Base-by-base conservation (phyloP, 2,797 vertebrate species). In the Columba guinea region DNA sequence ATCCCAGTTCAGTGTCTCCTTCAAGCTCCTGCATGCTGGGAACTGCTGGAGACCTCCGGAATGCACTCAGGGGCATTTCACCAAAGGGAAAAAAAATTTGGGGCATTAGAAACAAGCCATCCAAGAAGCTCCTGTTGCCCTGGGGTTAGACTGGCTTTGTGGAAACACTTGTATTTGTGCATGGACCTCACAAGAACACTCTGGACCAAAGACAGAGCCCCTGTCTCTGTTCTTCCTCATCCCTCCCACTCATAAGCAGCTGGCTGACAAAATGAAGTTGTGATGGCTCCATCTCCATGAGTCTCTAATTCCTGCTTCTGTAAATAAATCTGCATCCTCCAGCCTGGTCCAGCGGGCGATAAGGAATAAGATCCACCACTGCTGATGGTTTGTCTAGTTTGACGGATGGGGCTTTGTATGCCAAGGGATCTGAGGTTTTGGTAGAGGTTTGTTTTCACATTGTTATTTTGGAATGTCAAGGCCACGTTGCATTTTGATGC, bases 241-340 rank as follows among this genome's bases (percentile, higher is more conserved):
- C 30, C 19, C 2, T 51, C 58, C 28, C 60, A 32, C 62, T 58
- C 4, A 0, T 41, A 13, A 32, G 21, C 7, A 78, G 22, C 58
- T 77, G 73, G 35, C 7, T 15, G 39, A 52, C 14, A 73, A 91
- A 76, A 73, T 3, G 22, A 76, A 58, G 13, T 16, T 44, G 21
- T 20, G 6, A 17, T 8, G 22, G 21, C 59, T 79, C 35, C 7
- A 1, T 19, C 27, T 53, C 77, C 62, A 3, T 0, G 1, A 64
- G 28, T 37, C 56, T 37, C 26, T 49, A 3, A 79, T 77, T 93
- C 76, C 41, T 80, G 9, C 35, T 41, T n/a, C 17, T 3, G 18
- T 53, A 55, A 46, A 34, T 30, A 22, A 86, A 53, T 17, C 64
- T 14, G 21, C 35, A 44, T 51, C 30, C 14, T 34, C 32, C 32